These are phyloP conservation scores for Arctia plantaginis DNA, from an alignment of 2,888 invertebrate species.

Conservation along the genomic window DNA sequence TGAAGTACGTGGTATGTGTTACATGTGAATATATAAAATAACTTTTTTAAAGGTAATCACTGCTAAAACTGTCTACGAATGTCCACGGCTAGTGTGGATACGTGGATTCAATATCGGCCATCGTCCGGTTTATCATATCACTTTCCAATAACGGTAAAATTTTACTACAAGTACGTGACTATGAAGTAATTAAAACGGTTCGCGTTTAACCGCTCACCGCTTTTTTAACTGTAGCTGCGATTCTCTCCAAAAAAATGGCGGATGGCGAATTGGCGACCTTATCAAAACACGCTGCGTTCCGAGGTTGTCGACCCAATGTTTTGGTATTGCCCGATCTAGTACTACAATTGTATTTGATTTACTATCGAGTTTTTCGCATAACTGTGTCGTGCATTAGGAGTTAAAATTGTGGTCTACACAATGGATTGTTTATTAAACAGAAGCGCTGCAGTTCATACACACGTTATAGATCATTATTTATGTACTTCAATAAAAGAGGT, in stretches of 20 bases:
- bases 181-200: constrained; percentile 85
- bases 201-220: constrained; percentile 67
- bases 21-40: neutral
- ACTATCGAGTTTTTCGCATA: constrained; percentile 40
- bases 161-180: constrained; percentile 78
- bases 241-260: constrained; percentile 67
- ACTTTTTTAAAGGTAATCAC: neutral
- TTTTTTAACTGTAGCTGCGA: constrained; percentile 78
- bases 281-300: constrained; percentile 72
- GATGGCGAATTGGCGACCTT: constrained; percentile 78
- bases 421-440: constrained; percentile 54
- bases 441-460: constrained; percentile 39
- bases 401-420: constrained; percentile 51
- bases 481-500: constrained; percentile 47
- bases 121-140: constrained; percentile 73
- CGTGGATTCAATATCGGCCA: constrained; percentile 54
- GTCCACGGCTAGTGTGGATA: constrained; percentile 37
- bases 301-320: constrained; percentile 67
- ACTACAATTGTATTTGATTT: constrained; percentile 45
- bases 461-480: constrained; percentile 39
- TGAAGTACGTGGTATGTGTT: neutral
- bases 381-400: constrained; percentile 45
- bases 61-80: constrained; percentile 16
- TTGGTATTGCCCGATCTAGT: constrained; percentile 59
- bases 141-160: constrained; percentile 81